Evolutionary conservation across 2,888 invertebrate genomes (phyloP).

Genomic region (Eupithecia dodoneata): DNA sequence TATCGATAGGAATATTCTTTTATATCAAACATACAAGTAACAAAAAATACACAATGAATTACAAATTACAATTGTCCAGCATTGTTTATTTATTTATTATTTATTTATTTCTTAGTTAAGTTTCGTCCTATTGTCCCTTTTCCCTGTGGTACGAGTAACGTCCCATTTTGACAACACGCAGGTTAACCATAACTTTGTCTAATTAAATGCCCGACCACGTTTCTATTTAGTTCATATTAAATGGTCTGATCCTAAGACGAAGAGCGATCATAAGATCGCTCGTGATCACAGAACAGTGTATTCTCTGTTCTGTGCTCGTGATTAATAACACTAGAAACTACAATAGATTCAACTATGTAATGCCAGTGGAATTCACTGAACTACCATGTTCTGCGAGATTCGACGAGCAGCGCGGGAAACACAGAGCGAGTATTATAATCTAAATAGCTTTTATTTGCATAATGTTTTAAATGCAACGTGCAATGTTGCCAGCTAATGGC

Average conservation of each 20-base stretch:
- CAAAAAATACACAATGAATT: too few relatives aligned
- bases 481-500: conserved; percentile 11
- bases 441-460: conserved; percentile 15
- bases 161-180: background rate
- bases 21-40: too few relatives aligned
- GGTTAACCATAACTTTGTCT: background rate
- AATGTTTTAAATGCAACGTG: conserved; percentile 10
- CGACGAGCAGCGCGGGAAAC: conserved; percentile 6
- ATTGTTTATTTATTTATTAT: too few relatives aligned
- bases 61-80: too few relatives aligned
- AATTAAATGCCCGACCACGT: background rate
- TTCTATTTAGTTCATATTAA: background rate
- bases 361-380: background rate
- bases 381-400: background rate
- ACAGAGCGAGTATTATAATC: conserved; percentile 10
- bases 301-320: too few relatives aligned
- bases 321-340: background rate
- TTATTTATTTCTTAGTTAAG: too few relatives aligned
- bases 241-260: too few relatives aligned
- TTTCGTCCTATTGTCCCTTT: too few relatives aligned
- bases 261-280: too few relatives aligned
- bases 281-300: too few relatives aligned
- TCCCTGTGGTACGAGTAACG: too few relatives aligned
- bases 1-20: too few relatives aligned
- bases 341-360: background rate